phyloP scores from a whole-genome alignment of 2,113 vertebrate genomes.

The Aldabrachelys gigantea region DNA sequence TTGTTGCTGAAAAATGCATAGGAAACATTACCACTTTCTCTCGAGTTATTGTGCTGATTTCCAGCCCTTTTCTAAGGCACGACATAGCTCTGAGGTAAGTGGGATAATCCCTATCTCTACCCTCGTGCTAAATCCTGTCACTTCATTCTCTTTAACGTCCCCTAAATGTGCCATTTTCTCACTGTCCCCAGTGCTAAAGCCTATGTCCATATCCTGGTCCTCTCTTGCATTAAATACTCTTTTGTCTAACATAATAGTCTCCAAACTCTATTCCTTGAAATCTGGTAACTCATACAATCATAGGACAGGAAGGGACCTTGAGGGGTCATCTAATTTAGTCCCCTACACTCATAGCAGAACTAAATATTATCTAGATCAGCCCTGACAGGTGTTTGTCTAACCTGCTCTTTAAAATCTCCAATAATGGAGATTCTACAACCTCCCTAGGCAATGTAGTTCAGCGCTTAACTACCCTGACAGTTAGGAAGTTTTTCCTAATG shows the following conservation, averaged over 20 bases:
- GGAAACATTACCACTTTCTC: constrained; percentile 24
- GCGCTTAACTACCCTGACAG: too few relatives aligned
- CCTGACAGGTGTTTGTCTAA: too few relatives aligned
- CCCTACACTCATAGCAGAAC: too few relatives aligned
- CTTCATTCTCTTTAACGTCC: constrained; percentile 3
- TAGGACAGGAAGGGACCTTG: too few relatives aligned
- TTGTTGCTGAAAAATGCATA: constrained; percentile 34
- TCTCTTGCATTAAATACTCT: neutral
- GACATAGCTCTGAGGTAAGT: neutral
- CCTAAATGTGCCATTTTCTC: neutral
- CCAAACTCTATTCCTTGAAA: neutral
- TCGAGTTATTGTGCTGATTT: neutral
- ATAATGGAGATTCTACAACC: too few relatives aligned
- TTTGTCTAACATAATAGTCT: neutral
- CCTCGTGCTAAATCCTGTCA: neutral
- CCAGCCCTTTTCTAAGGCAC: neutral
- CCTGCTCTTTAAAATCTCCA: too few relatives aligned
- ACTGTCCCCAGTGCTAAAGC: neutral
- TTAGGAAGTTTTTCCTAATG: too few relatives aligned
- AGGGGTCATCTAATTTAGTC: too few relatives aligned
- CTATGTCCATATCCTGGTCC: constrained; percentile 12
- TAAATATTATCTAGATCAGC: too few relatives aligned
- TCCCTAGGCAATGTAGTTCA: too few relatives aligned
- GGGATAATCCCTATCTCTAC: neutral
- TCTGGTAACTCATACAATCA: neutral